Conservation (phyloP, 2,888 invertebrate species). For the Drosophila anomalata region DNA sequence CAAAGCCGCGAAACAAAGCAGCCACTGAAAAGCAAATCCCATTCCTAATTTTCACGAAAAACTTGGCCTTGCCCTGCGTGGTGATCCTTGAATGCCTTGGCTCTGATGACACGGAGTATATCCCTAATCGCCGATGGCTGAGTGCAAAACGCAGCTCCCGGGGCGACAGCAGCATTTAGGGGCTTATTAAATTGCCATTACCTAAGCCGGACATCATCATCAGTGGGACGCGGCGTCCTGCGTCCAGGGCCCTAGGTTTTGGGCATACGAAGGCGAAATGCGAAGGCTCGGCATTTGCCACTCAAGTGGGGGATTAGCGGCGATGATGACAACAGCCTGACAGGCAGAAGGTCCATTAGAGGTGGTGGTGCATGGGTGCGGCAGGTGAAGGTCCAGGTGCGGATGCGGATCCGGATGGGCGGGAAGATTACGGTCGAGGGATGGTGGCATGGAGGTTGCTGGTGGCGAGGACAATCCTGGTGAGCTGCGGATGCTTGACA, state of each 20-base stretch:
- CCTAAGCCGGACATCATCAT: conserved; percentile 72
- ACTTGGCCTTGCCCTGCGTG: conserved; percentile 3
- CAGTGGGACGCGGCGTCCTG: conserved; percentile 22
- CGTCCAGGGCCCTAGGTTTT: conserved; percentile 28
- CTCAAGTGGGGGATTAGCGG: conserved; percentile 79
- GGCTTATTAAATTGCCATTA: conserved; percentile 79
- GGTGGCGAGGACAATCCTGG: conserved; percentile 9
- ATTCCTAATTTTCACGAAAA: conserved; percentile 6
- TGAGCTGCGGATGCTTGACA: conserved; percentile 22
- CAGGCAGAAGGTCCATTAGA: conserved; percentile 70
- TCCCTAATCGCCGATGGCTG: conserved; percentile 46
- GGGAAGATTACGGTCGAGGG: not conserved
- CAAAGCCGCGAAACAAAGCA: conserved; percentile 7
- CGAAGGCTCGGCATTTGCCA: conserved; percentile 71
- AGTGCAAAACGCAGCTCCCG: conserved; percentile 38
- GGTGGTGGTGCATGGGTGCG: conserved; percentile 9
- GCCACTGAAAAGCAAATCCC: conserved; percentile 6
- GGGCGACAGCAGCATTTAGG: conserved; percentile 58
- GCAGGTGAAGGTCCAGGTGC: not conserved
- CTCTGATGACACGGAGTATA: conserved; percentile 34
- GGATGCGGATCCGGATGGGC: not conserved
- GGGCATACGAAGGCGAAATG: conserved; percentile 30
- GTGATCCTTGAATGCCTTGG: conserved; percentile 25
- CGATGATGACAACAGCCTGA: conserved; percentile 78
- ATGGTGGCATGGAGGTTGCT: not conserved